Conservation (phyloP, 2,888 invertebrate genomes). For the Archaeoteleia sp. region DNA sequence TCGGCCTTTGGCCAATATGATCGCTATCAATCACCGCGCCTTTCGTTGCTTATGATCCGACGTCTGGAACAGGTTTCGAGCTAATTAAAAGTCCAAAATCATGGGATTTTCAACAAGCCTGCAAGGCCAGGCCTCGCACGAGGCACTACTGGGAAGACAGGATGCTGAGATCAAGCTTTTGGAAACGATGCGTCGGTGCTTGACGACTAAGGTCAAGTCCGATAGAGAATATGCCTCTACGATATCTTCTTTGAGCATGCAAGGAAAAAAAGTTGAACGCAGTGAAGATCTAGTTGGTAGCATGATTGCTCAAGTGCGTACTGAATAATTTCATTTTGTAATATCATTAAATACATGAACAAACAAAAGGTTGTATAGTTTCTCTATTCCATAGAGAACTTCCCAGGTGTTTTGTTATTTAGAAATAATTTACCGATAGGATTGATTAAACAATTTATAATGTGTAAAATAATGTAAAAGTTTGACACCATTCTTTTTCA, state of each 20-base stretch:
- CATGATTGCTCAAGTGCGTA: constrained; percentile 71
- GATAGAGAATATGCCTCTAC: constrained; percentile 94
- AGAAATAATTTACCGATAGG: too few species aligned
- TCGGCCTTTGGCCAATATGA: too few species aligned
- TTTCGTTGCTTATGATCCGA: too few species aligned
- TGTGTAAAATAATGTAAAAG: too few species aligned
- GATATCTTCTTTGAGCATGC: constrained; percentile 85
- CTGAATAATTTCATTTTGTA: not conserved
- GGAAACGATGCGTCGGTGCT: constrained; percentile 92
- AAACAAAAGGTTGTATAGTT: too few species aligned
- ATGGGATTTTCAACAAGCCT: constrained; percentile 93
- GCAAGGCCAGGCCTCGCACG: constrained; percentile 92
- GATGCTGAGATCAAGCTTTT: constrained; percentile 94
- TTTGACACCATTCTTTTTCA: too few species aligned
- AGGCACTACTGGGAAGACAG: constrained; percentile 91
- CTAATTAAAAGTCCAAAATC: constrained; percentile 22
- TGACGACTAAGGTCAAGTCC: constrained; percentile 90
- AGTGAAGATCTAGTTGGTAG: constrained; percentile 83
- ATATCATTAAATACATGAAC: not conserved
- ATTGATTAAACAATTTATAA: too few species aligned
- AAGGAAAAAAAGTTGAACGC: constrained; percentile 89
- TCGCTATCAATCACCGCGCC: too few species aligned
- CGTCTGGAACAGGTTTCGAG: too few species aligned
- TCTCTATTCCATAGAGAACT: too few species aligned
- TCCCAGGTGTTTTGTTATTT: too few species aligned